Conservation (phyloP, 2,888 invertebrate species). For the Habrosyne pyritoides region DNA sequence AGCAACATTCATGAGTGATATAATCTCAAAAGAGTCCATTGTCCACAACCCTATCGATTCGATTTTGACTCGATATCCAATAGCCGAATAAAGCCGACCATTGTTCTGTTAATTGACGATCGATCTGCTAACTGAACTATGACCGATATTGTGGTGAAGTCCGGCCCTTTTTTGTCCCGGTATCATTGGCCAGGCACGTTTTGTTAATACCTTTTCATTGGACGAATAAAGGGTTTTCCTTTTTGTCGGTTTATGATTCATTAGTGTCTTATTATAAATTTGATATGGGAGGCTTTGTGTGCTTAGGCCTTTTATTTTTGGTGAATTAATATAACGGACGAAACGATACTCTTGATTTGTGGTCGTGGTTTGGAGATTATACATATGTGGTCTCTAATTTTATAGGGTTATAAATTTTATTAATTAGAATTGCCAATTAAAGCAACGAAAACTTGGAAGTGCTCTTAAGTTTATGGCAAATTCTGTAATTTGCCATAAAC, state of each 20-base stretch:
- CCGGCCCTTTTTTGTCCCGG: constrained; percentile 23
- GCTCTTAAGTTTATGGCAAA: too few relatives aligned
- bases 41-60: constrained; percentile 28
- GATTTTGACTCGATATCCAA: constrained; percentile 40
- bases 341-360: too few relatives aligned
- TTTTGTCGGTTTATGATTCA: constrained; percentile 21
- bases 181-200: background rate
- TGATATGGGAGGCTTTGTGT: background rate
- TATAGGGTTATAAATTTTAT: too few relatives aligned
- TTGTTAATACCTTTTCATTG: constrained; percentile 4
- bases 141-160: constrained; percentile 30
- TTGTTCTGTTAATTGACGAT: constrained; percentile 62
- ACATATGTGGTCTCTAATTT: too few relatives aligned
- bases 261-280: constrained; percentile 20
- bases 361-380: too few relatives aligned
- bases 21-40: constrained; percentile 19
- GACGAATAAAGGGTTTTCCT: constrained; percentile 1
- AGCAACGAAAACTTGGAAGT: too few relatives aligned
- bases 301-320: background rate
- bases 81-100: constrained; percentile 36
- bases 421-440: too few relatives aligned
- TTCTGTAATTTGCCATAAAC: too few relatives aligned
- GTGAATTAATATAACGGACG: too few relatives aligned
- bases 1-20: background rate
- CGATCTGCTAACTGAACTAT: constrained; percentile 61